These are phyloP conservation scores for Deilephila elpenor DNA, from an alignment of 2,888 invertebrate species.

Conservation along the genomic window DNA sequence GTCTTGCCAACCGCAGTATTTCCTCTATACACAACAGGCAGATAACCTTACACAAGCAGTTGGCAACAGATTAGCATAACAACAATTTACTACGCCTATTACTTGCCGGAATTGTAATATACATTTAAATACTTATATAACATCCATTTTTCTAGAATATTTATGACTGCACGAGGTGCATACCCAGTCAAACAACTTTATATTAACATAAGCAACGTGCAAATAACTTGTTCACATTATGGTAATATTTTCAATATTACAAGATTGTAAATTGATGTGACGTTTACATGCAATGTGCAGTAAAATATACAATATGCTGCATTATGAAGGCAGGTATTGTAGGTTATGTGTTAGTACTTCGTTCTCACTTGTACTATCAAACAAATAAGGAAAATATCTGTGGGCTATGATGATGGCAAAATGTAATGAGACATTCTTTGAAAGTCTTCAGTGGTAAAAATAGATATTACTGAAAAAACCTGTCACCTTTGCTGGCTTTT, in stretches of 20 bases:
- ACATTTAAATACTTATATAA: not conserved
- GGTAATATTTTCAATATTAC: not conserved
- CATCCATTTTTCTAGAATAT: not conserved
- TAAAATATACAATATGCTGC: not conserved
- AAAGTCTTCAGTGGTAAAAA: too few species aligned
- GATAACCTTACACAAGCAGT: not conserved
- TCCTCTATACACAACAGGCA: not conserved
- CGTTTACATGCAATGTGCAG: not conserved
- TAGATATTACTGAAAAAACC: too few species aligned
- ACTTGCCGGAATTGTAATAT: not conserved
- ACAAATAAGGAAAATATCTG: too few species aligned
- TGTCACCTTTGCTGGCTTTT: too few species aligned
- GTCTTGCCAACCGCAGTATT: not conserved
- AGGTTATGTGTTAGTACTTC: too few species aligned
- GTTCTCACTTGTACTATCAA: too few species aligned
- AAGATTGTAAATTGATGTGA: constrained; percentile 7
- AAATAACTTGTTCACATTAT: not conserved
- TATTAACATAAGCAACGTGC: not conserved
- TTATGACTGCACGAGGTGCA: not conserved
- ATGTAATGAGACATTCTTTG: too few species aligned
- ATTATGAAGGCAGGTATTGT: too few species aligned
- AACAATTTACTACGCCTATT: not conserved
- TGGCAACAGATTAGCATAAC: not conserved
- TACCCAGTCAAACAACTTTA: not conserved
- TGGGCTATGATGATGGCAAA: too few species aligned